Percentiles rank a stretch among this genome's conserved stretches.
Evolutionary conservation across 2,888 invertebrate species (phyloP).

Genomic region (Amaurobius ferox): DNA sequence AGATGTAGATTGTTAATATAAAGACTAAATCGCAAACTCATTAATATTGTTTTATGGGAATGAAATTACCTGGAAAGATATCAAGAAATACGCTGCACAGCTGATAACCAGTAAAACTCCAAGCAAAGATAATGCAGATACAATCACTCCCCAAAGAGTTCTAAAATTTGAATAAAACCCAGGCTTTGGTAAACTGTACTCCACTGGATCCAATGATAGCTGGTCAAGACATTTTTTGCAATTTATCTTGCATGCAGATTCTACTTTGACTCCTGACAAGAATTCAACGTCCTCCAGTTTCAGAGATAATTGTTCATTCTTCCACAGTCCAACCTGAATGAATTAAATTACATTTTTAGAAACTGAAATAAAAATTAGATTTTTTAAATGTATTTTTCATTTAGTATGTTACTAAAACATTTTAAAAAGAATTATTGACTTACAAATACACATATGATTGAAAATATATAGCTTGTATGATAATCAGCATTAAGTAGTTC

Average conservation of each 20-base stretch:
- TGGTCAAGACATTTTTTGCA: constrained; percentile 74
- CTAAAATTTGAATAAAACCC: constrained; percentile 76
- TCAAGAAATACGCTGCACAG: constrained; percentile 77
- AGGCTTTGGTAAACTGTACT: constrained; percentile 41
- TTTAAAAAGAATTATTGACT: too few species aligned
- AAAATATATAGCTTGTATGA: too few species aligned
- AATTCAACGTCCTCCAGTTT: constrained; percentile 69
- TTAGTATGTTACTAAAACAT: too few species aligned
- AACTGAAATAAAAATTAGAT: too few species aligned
- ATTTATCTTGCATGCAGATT: constrained; percentile 72
- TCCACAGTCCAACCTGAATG: constrained; percentile 72
- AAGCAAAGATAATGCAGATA: constrained; percentile 76
- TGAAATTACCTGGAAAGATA: constrained; percentile 77
- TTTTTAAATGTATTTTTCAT: too few species aligned
- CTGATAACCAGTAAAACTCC: constrained; percentile 78
- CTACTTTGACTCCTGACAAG: constrained; percentile 70
- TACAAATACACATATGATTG: too few species aligned
- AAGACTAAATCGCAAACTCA: too few species aligned
- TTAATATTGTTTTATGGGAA: too few species aligned
- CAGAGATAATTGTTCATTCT: constrained; percentile 68
- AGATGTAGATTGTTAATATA: too few species aligned
- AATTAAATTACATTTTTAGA: too few species aligned
- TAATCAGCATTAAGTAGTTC: too few species aligned
- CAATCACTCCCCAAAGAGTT: constrained; percentile 77
- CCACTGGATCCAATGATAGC: constrained; percentile 41